These are phyloP conservation scores for Drosophila leontia DNA, from an alignment of 1,140 invertebrate genomes.

Conservation along the genomic window DNA sequence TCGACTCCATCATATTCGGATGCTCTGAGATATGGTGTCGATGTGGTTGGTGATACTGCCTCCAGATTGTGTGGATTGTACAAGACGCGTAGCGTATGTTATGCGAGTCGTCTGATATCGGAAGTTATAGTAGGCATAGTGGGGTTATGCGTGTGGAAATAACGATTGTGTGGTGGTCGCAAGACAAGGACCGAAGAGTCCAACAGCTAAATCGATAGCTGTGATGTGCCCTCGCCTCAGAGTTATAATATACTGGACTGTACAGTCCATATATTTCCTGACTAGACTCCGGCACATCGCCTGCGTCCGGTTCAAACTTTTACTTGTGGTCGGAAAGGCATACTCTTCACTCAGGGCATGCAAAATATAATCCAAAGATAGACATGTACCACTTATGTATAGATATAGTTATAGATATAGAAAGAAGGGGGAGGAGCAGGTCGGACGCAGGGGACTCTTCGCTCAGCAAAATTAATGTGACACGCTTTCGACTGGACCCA, in stretches of 20 bases:
- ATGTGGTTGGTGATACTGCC: constrained; percentile 47
- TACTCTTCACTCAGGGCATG: constrained; percentile 57
- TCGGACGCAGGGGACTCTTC: constrained; percentile 82
- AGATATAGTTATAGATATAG: constrained; percentile 31
- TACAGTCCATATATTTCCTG: constrained; percentile 18
- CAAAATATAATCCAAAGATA: constrained; percentile 59
- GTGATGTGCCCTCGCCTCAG: constrained; percentile 72
- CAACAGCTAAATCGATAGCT: constrained; percentile 78
- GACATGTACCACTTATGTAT: constrained; percentile 48
- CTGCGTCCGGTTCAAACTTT: constrained; percentile 58
- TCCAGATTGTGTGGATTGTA: constrained; percentile 45
- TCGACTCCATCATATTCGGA: constrained; percentile 25
- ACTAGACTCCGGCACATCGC: constrained; percentile 63
- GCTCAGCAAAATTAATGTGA: constrained; percentile 85
- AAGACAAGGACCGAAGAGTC: constrained; percentile 85
- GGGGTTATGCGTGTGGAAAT: constrained; percentile 37
- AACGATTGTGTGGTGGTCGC: constrained; percentile 35
- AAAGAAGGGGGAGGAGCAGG: constrained; percentile 15
- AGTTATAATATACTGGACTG: constrained; percentile 28
- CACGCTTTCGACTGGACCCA: constrained; percentile 76
- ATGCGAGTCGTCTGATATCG: constrained; percentile 35
- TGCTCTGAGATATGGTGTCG: constrained; percentile 49
- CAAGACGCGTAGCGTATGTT: constrained; percentile 42
- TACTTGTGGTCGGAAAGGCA: constrained; percentile 48
- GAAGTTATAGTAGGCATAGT: constrained; percentile 35